These are phyloP conservation scores for Agriotes lineatus DNA, from an alignment of 2,888 invertebrate species.

Conservation along the genomic window DNA sequence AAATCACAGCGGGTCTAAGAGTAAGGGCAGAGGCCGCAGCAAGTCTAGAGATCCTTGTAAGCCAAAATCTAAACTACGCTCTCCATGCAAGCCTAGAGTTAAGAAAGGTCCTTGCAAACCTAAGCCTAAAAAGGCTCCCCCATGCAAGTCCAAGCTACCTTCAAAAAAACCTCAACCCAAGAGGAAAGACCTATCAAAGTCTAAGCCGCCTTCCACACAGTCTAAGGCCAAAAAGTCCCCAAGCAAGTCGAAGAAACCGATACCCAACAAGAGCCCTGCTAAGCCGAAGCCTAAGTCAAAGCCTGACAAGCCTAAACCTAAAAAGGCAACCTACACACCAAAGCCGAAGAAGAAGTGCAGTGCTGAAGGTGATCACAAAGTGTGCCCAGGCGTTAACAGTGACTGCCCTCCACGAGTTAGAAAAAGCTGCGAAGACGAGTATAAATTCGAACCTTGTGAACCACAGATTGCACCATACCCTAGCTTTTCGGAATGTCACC, in stretches of 20 bases:
- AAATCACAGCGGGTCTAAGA: too few species aligned
- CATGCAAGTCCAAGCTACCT: background rate
- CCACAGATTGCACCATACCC: slow-evolving; percentile 43
- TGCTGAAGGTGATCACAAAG: background rate
- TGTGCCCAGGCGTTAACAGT: background rate
- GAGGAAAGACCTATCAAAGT: background rate
- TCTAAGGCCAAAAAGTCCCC: background rate
- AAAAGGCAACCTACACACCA: background rate
- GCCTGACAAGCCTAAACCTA: background rate
- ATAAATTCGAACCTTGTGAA: slow-evolving; percentile 29
- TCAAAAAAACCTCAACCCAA: background rate
- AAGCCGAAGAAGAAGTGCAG: background rate
- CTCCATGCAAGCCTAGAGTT: background rate
- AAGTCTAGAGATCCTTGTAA: too few species aligned
- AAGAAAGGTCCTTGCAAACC: background rate
- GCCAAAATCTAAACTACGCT: too few species aligned
- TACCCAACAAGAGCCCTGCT: background rate
- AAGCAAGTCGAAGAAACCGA: too few species aligned
- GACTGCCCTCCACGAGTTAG: slow-evolving; percentile 37
- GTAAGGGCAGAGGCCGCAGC: too few species aligned
- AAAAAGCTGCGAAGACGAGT: slow-evolving; percentile 14
- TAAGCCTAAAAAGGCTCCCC: background rate
- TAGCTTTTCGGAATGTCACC: slow-evolving; percentile 45
- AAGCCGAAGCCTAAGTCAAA: background rate
- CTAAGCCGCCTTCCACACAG: background rate